These are phyloP conservation scores for Myiotriccus ornatus DNA, from an alignment of 2,797 vertebrate genomes.

Conservation along the genomic window DNA sequence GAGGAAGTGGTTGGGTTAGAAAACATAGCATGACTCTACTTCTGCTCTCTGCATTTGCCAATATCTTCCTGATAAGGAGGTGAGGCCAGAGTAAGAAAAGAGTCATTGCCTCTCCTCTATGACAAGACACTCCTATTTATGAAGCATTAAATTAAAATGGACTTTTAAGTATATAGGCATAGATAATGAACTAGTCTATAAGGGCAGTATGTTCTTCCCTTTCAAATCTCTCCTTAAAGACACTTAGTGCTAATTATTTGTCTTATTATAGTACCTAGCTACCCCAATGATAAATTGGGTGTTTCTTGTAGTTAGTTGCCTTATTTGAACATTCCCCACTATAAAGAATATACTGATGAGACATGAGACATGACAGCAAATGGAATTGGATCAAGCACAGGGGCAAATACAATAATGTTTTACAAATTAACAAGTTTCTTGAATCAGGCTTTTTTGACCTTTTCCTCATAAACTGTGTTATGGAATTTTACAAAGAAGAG, in stretches of 20 bases:
- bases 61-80: background rate
- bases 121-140: background rate
- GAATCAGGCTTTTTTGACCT: background rate
- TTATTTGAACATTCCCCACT: background rate
- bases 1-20: background rate
- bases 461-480: background rate
- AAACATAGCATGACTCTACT: background rate
- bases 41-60: background rate
- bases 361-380: background rate
- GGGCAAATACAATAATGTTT: background rate
- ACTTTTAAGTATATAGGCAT: background rate
- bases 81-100: background rate
- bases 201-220: background rate
- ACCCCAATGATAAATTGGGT: background rate
- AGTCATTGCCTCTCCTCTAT: background rate
- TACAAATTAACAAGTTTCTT: background rate
- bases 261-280: background rate
- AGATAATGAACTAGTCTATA: background rate
- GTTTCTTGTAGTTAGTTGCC: background rate
- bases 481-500: background rate
- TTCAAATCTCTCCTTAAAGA: conserved; percentile 12
- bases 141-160: background rate
- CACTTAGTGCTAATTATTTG: conserved; percentile 23
- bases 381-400: background rate
- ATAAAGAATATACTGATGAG: background rate